Evolutionary conservation across 2,888 invertebrate genomes (phyloP), one percentile per base, ranked within the genome.

Genomic region (Sesamia inferens): DNA sequence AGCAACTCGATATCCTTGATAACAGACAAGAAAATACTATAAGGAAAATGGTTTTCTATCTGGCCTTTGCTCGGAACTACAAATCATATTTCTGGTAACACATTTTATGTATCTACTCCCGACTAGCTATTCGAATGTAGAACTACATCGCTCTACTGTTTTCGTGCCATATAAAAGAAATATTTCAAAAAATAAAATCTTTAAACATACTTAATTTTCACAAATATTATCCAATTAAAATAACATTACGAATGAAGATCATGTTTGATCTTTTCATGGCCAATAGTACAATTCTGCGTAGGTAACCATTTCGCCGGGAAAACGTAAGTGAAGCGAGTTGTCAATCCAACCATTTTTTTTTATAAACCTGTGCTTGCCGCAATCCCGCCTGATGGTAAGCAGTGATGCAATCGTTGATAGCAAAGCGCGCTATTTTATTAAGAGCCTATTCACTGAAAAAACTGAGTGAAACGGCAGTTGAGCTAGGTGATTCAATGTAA

Each of bases 31-130:
- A 68, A 80, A 69, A 69, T 47, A 42, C 14, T 47, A 69, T 31
- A 58, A 74, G 80, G 54, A 79, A 78, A 67, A 78, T 51, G 0
- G 31, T 61, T 79, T 65, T 39, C 55, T 51, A 48, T 78, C 31
- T 44, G 44, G 65, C 51, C 42, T 51, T 62, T 51, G 14, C 8
- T 54, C 39, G 48, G 39, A 67, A 63, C 54, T 55, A 19, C 59
- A 78, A 71, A 64, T 78, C 31, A 57, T 62, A 66, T 44, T 66
- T 76, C 24, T 11, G 31, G 13, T 5, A 59, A 19, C 13, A 54
- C 39, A 47, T n/a, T 55, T 59, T 51, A 65, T 66, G 71, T 51
- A 31, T 31, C 47, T 47, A 48, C 31, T 71, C 16, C n/a, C 19
- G 39, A 22, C 5, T 55, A 22, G 16, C 19, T 51, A 51, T 4